phyloP scores from a whole-genome alignment of 2,113 vertebrate genomes.

The Crotalus tigris region DNA sequence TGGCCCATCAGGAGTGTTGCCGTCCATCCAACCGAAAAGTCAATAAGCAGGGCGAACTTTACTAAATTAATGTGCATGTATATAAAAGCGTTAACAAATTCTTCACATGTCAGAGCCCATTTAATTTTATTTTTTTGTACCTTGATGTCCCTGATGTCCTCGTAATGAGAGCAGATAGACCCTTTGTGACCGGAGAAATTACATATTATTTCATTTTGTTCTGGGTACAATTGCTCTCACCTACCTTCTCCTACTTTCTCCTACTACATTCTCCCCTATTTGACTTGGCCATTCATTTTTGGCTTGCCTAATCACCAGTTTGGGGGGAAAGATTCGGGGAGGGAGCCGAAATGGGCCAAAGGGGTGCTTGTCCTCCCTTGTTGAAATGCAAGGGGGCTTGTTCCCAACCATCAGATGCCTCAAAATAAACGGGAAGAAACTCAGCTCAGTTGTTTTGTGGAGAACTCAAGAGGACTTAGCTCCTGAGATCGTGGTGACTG shows the following conservation, averaged over 20 bases:
- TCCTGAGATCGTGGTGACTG: neutral
- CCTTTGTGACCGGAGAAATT: conserved; percentile 78
- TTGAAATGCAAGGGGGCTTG: conserved; percentile 75
- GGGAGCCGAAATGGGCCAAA: conserved; percentile 63
- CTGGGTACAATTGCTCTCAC: conserved; percentile 68
- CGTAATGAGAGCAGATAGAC: conserved; percentile 72
- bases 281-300: conserved; percentile 62
- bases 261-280: conserved; percentile 74
- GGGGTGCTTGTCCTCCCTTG: conserved; percentile 68
- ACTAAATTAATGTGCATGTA: neutral
- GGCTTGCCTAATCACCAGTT: conserved; percentile 56
- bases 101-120: conserved; percentile 62
- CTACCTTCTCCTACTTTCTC: conserved; percentile 69
- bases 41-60: neutral
- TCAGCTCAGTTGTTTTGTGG: no score
- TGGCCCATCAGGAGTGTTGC: neutral
- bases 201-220: conserved; percentile 73
- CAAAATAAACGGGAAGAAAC: conserved; percentile 54
- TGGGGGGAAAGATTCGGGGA: neutral
- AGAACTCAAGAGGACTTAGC: neutral
- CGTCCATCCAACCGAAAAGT: neutral
- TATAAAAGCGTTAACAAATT: conserved; percentile 30
- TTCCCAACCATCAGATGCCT: conserved; percentile 61
- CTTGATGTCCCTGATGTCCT: conserved; percentile 71
- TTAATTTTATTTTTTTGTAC: conserved; percentile 44